These are phyloP conservation scores for Coptodon bakossiorum DNA, from an alignment of 2,113 vertebrate genomes.

Conservation along the genomic window DNA sequence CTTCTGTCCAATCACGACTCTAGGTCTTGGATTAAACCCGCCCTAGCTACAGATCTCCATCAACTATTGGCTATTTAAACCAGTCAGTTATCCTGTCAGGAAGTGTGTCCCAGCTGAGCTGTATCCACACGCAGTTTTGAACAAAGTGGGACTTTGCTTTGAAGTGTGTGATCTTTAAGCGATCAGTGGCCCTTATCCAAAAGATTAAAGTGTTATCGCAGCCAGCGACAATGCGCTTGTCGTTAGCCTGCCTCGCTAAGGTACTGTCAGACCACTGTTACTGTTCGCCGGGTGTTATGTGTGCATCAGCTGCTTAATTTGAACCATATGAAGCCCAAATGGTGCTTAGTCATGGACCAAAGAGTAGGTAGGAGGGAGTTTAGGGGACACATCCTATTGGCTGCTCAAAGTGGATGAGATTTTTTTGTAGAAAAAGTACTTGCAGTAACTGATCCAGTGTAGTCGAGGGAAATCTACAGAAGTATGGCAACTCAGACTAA, in stretches of 20 bases:
- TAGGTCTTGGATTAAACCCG: background rate
- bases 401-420: background rate
- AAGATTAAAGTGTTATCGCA: background rate
- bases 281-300: background rate
- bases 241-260: slow-evolving; percentile 58
- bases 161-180: background rate
- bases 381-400: slow-evolving; percentile 59
- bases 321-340: slow-evolving; percentile 18
- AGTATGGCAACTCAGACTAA: slow-evolving; percentile 65
- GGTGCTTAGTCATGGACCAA: slow-evolving; percentile 63
- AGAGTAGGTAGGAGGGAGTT: slow-evolving; percentile 64
- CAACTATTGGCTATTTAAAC: slow-evolving; percentile 6
- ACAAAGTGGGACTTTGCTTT: background rate
- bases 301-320: background rate
- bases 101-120: background rate
- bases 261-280: slow-evolving; percentile 29
- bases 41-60: background rate
- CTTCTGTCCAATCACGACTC: background rate
- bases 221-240: slow-evolving; percentile 53
- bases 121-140: background rate
- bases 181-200: background rate
- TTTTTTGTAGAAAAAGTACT: background rate
- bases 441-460: background rate
- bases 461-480: background rate
- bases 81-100: background rate